These are phyloP conservation scores for Caenorhabditis angaria DNA, from an alignment of 2,888 invertebrate species.

Conservation along the genomic window DNA sequence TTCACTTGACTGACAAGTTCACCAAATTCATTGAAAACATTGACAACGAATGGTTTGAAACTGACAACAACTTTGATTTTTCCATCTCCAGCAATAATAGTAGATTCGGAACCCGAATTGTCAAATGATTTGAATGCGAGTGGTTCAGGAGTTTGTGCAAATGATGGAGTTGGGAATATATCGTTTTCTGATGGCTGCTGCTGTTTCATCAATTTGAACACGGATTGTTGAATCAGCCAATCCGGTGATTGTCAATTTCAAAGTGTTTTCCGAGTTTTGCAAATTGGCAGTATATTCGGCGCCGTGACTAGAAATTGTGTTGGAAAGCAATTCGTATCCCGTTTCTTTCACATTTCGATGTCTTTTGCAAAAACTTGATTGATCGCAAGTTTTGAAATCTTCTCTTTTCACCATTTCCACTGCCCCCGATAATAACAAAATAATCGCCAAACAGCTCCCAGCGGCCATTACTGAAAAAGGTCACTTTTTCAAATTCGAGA, in stretches of 20 bases:
- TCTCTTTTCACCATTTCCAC: constrained; percentile 56
- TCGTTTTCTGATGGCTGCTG: constrained; percentile 45
- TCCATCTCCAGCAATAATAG: constrained; percentile 37
- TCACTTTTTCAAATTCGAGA: neutral
- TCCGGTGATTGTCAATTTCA: constrained; percentile 42
- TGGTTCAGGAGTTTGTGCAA: constrained; percentile 39
- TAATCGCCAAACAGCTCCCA: constrained; percentile 22
- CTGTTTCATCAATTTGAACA: constrained; percentile 58
- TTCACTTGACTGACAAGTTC: constrained; percentile 84
- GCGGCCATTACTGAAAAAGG: constrained; percentile 40
- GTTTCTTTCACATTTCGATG: constrained; percentile 41
- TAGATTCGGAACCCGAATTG: constrained; percentile 24
- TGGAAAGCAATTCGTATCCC: constrained; percentile 55
- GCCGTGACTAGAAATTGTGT: constrained; percentile 23
- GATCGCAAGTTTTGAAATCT: constrained; percentile 71
- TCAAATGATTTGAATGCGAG: constrained; percentile 42
- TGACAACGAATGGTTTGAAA: constrained; percentile 83
- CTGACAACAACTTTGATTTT: constrained; percentile 56
- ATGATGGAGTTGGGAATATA: constrained; percentile 51
- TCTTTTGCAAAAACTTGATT: constrained; percentile 68
- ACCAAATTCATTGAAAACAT: constrained; percentile 78
- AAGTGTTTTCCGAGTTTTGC: constrained; percentile 40
- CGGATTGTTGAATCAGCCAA: constrained; percentile 45
- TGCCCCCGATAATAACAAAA: constrained; percentile 14
- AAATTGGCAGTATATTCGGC: constrained; percentile 29